Evolutionary conservation across 2,888 invertebrate genomes (phyloP), one percentile per base, ranked within the genome.

Genomic region (Dioctria linearis): DNA sequence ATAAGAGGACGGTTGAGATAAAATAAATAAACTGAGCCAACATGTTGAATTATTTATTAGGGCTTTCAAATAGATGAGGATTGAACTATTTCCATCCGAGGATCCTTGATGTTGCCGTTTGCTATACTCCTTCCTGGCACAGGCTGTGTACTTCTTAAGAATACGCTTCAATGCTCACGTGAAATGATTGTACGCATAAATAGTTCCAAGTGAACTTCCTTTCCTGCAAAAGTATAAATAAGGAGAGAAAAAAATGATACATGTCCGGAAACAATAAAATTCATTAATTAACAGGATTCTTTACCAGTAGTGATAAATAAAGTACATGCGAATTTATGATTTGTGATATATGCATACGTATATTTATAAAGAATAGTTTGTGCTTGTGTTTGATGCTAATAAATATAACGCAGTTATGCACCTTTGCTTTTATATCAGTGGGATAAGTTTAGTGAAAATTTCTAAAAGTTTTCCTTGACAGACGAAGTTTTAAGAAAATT

Each of bases 11-110:
- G 67, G 69, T 46, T 42, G 43, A 65, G 61, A 67, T 42, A 75
- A 79, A 79, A 73, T 71, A 81, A 81, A 79, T 81, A 81, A 79
- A 81, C 75, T 49, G 49, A 73, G 57, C 43, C 59, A 57, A 79
- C 71, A 54, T 66, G 39, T 49, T 81, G 81, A 81, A 81, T 81
- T 79, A 81, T 81, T 79, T 67, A 81, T 81, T 67, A 81, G 57
- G 81, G 81, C 81, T 81, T 81, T 81, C 79, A 81, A 71, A 75
- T 67, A 81, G 79, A 81, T 81, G 79, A 81, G 73, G n/a, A 79
- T 79, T 79, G 80, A 75, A 78, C 76, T 76, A 78, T 67, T 76
- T 63, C 49, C 81, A 80, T 42, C 40, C 42, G 51, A 37, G 54
- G n/a, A 59, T 51, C 4, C 79, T 40, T 65, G 57, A 54, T 11